Evolutionary conservation across 2,888 invertebrate species (phyloP), one percentile per base, ranked within the genome.

Genomic region (Eupeodes latifasciatus): DNA sequence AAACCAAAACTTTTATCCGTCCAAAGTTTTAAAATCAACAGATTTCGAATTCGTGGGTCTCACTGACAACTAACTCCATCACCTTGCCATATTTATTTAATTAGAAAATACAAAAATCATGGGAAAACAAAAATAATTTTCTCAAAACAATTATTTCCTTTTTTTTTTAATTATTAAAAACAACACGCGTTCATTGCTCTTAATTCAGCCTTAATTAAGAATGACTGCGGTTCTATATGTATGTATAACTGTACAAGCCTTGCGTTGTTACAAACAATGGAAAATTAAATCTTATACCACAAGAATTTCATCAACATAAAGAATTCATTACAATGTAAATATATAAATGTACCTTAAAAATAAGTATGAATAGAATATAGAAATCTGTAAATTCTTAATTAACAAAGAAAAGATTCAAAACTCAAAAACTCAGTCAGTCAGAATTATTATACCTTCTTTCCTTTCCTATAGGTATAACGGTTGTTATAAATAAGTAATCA

Each of bases 121-220:
- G 34, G 40, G n/a, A 36, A 27, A 61, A 61, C 16, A 62, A 62
- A 11, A 62, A n/a, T 11, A 11, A 66, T 62, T 62, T 62, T 16
- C 10, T 16, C 11, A 36, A 19, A 51, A n/a, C 34, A 67, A 67
- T 36, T 16, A 66, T 7, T 7, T 40, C 9, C n/a, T 6, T n/a
- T 14, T 14, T 5, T n/a, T 66, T 47, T 67, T 51, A 49, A 19
- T 40, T 55, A 55, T 55, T 55, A 57, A 72, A 59, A 7, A 47
- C 47, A 47, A 11, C 72, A 27, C 44, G 34, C 72, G 44, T 44
- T 59, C 72, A 57, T 59, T 57, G 55, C 47, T 59, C 44, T 59
- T 40, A 59, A 72, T 72, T 72, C 59, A 72, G 47, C 10, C 27
- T 34, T 72, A 72, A 72, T 72, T 72, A 72, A 72, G 57, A 71